Percentiles rank a stretch among this genome's conserved stretches.
Evolutionary conservation across 2,888 invertebrate species (phyloP).

Genomic region (Mystacides longicornis): DNA sequence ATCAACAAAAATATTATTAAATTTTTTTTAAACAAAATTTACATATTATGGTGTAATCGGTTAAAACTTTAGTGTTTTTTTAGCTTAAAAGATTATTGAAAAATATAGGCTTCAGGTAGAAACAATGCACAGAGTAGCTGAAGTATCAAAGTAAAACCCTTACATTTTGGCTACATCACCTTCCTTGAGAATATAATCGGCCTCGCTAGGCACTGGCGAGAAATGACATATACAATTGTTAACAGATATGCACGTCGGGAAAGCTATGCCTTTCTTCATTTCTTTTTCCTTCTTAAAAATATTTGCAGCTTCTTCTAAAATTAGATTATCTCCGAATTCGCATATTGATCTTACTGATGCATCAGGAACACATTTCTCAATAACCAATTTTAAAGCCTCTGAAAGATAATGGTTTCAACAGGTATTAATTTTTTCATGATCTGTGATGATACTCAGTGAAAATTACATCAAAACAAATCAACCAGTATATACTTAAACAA

Average conservation of each 20-base stretch:
- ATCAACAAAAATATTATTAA: no score
- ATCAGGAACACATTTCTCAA: conserved; percentile 80
- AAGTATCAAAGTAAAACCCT: conserved; percentile 40
- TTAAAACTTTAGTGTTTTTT: neutral
- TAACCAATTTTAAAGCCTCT: conserved; percentile 84
- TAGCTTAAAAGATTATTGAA: neutral
- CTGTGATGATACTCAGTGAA: no score
- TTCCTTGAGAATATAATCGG: conserved; percentile 75
- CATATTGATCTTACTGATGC: conserved; percentile 88
- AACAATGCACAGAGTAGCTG: neutral
- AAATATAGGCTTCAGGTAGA: neutral
- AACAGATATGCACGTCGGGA: conserved; percentile 96
- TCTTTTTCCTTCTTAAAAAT: conserved; percentile 99
- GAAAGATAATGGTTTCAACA: no score
- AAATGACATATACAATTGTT: conserved; percentile 99
- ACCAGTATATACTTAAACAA: no score
- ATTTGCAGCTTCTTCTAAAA: conserved; percentile 88
- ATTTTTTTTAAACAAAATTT: neutral
- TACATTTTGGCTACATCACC: conserved; percentile 97
- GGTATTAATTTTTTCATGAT: no score
- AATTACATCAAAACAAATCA: no score
- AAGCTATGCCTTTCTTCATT: conserved; percentile 95
- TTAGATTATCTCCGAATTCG: conserved; percentile 80
- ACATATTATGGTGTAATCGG: neutral
- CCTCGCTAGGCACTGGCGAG: conserved; percentile 91